These are phyloP conservation scores for Cordylochernes scorpioides DNA, from an alignment of 2,888 invertebrate genomes.

Conservation along the genomic window DNA sequence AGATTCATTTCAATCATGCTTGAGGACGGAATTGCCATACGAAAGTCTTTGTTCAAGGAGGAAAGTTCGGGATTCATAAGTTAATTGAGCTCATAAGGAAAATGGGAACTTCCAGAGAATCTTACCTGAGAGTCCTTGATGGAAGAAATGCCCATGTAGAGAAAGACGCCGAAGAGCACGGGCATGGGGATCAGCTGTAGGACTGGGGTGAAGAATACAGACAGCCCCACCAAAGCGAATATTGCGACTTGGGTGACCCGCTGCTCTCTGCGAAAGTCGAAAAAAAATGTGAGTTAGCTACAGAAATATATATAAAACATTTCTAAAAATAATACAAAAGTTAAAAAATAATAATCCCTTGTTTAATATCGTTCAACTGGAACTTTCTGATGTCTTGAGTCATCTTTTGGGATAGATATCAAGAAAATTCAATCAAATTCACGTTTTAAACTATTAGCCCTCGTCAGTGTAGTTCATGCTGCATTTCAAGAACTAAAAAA, in stretches of 20 bases:
- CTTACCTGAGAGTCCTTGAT: slow-evolving; percentile 45
- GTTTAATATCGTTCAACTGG: neutral
- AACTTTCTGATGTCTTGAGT: too few species aligned
- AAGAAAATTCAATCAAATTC: neutral
- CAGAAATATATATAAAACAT: neutral
- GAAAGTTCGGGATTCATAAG: neutral
- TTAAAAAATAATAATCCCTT: neutral
- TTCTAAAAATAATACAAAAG: neutral
- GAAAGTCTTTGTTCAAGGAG: neutral
- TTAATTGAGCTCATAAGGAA: too few species aligned
- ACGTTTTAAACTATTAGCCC: too few species aligned
- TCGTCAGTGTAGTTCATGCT: too few species aligned
- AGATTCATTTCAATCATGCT: too few species aligned
- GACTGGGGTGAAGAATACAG: slow-evolving; percentile 67
- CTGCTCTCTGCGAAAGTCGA: slow-evolving; percentile 37
- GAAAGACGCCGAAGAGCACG: slow-evolving; percentile 82
- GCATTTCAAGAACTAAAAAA: too few species aligned
- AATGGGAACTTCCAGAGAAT: too few species aligned
- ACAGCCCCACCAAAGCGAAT: slow-evolving; percentile 72
- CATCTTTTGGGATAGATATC: too few species aligned
- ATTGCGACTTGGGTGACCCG: slow-evolving; percentile 72
- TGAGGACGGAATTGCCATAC: neutral
- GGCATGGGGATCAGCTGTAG: slow-evolving; percentile 81
- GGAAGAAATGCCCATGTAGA: slow-evolving; percentile 92
- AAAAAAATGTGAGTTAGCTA: neutral